These are phyloP conservation scores for Eupithecia insigniata DNA, from an alignment of 2,888 invertebrate genomes.

Conservation along the genomic window DNA sequence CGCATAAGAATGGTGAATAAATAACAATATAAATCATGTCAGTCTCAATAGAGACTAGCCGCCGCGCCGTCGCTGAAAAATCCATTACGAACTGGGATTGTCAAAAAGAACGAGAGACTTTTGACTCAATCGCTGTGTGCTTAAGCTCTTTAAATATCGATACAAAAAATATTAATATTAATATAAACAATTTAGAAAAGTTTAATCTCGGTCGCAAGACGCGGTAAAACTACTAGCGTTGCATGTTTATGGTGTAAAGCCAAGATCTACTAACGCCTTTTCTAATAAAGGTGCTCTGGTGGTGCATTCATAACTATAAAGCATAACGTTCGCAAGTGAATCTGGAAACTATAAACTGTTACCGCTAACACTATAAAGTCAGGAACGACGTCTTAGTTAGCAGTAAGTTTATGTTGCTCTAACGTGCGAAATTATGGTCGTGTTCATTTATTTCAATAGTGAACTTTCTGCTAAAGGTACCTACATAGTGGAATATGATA, in stretches of 20 bases:
- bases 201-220: background rate
- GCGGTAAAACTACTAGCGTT: background rate
- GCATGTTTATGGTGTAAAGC: background rate
- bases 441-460: conserved; percentile 48
- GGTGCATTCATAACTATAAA: conserved; percentile 4
- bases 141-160: no score
- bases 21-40: no score
- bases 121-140: no score
- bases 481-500: background rate
- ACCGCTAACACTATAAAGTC: conserved; percentile 60
- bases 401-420: conserved; percentile 61
- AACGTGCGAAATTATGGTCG: conserved; percentile 57
- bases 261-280: background rate
- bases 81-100: background rate
- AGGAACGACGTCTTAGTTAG: conserved; percentile 60
- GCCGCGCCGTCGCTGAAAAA: no score
- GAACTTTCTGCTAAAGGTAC: conserved; percentile 15
- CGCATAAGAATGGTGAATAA: no score
- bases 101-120: background rate
- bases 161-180: no score
- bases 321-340: conserved; percentile 49
- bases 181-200: background rate
- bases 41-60: background rate
- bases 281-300: background rate
- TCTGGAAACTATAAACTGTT: conserved; percentile 60